phyloP scores from a whole-genome alignment of 1,140 invertebrate species.

The Mizuhopecten yessoensis region DNA sequence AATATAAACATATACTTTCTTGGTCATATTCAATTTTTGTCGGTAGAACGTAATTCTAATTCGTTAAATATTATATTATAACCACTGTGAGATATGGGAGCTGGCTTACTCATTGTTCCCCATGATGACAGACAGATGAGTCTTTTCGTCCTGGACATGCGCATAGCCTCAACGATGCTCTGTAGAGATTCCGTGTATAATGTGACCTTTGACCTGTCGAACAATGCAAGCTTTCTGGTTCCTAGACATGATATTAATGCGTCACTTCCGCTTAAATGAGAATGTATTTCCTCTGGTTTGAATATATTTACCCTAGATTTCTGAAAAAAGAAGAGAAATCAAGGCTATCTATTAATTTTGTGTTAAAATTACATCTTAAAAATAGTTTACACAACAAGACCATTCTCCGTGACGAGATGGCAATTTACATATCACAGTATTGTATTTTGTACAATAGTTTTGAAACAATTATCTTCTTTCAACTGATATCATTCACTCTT shows the following conservation, averaged over 20 bases:
- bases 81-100: neutral
- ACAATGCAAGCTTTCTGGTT: neutral
- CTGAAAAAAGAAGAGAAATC: neutral
- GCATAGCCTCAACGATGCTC: conserved; percentile 60
- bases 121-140: conserved; percentile 66
- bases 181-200: conserved; percentile 59
- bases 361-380: too few relatives aligned
- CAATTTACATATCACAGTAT: too few relatives aligned
- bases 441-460: too few relatives aligned
- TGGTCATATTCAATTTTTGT: too few relatives aligned
- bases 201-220: conserved; percentile 49
- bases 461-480: too few relatives aligned
- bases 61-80: too few relatives aligned
- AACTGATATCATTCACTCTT: too few relatives aligned
- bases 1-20: too few relatives aligned
- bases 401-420: too few relatives aligned
- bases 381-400: too few relatives aligned
- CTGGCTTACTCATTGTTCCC: conserved; percentile 63
- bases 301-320: conserved; percentile 45
- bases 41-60: too few relatives aligned
- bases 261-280: conserved; percentile 58
- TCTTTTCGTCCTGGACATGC: conserved; percentile 55
- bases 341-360: too few relatives aligned
- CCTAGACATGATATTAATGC: conserved; percentile 65
- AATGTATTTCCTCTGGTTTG: conserved; percentile 50